A percentile compares a stretch with the other conserved stretches of the same genome.
These are phyloP conservation scores for Montifringilla adamsi DNA, from an alignment of 2,113 vertebrate genomes.

Conservation along the genomic window DNA sequence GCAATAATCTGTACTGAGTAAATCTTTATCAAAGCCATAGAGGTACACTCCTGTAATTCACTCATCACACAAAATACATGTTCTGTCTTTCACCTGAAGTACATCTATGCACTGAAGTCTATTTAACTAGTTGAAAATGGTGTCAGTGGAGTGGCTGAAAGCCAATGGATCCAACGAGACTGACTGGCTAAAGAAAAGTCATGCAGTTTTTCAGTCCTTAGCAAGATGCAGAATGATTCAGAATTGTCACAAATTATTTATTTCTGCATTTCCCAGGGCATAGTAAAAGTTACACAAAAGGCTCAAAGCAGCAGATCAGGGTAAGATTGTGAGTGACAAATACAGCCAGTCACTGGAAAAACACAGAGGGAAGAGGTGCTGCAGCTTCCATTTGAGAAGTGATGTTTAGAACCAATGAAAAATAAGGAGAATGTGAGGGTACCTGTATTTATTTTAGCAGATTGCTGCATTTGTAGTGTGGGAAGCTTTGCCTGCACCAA, in stretches of 20 bases:
- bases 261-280: background rate
- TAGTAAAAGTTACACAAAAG: background rate
- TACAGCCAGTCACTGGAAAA: background rate
- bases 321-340: background rate
- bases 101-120: background rate
- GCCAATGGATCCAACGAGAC: background rate
- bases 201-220: background rate
- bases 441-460: background rate
- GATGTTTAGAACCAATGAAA: background rate
- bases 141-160: background rate
- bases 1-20: background rate
- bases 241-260: background rate
- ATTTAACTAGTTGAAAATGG: background rate
- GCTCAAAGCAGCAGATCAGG: background rate
- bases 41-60: background rate
- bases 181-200: background rate
- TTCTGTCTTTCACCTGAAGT: background rate
- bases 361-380: background rate
- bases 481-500: background rate
- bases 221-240: background rate
- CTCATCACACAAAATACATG: background rate
- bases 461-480: background rate
- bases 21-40: background rate
- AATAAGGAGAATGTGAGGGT: background rate
- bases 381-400: background rate